Conservation (phyloP, 2,888 invertebrate genomes). For the Patella depressa region DNA sequence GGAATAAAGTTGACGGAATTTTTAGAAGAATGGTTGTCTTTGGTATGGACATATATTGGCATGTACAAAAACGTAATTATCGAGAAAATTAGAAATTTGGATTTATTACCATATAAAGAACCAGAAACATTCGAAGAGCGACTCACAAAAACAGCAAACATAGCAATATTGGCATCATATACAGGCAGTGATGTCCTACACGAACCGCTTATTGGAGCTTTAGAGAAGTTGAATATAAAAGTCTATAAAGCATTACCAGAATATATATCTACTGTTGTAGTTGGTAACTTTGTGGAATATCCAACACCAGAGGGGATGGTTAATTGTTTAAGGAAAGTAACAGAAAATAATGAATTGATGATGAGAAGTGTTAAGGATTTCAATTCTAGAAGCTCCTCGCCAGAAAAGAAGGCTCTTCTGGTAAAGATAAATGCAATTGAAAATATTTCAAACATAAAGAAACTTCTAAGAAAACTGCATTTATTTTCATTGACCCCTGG, state of each 20-base stretch:
- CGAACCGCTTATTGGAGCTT: too few relatives aligned
- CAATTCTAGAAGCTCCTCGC: too few relatives aligned
- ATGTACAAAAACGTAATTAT: not conserved
- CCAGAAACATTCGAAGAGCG: too few relatives aligned
- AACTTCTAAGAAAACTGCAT: not conserved
- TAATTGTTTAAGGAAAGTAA: conserved; percentile 8
- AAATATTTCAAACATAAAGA: too few relatives aligned
- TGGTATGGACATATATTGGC: not conserved
- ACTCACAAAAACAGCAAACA: too few relatives aligned
- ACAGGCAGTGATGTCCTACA: too few relatives aligned
- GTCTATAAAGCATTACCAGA: not conserved
- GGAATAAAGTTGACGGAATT: not conserved
- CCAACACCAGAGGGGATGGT: conserved; percentile 26
- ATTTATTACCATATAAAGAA: not conserved
- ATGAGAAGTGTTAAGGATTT: not conserved
- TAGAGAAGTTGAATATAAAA: not conserved
- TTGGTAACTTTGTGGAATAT: conserved; percentile 23
- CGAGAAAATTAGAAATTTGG: not conserved
- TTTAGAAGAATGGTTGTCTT: too few relatives aligned
- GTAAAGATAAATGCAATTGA: too few relatives aligned
- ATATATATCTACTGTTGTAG: not conserved
- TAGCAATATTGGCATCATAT: too few relatives aligned
- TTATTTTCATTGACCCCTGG: not conserved
- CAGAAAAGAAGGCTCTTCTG: too few relatives aligned
- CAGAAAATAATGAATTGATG: not conserved